phyloP scores from a whole-genome alignment of 2,113 vertebrate genomes.

The Raja brachyura region DNA sequence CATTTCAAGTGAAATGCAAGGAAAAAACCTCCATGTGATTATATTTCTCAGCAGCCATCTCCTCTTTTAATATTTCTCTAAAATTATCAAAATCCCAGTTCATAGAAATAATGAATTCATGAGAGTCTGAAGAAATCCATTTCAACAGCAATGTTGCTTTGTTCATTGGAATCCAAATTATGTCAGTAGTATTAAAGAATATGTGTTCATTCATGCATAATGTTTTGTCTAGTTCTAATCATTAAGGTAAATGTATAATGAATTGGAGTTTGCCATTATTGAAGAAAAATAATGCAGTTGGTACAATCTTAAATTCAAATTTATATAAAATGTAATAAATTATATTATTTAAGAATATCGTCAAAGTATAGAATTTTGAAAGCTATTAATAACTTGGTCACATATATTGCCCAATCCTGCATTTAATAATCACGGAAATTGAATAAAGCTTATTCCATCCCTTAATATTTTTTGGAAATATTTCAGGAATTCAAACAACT shows the following conservation, averaged over 20 bases:
- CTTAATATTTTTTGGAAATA: neutral
- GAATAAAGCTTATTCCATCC: neutral
- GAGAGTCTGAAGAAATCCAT: conserved; percentile 1
- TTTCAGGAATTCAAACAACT: neutral
- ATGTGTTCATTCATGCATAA: neutral
- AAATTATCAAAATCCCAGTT: neutral
- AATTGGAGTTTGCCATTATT: neutral
- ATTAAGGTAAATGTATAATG: conserved; percentile 4
- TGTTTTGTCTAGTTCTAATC: neutral
- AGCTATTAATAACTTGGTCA: neutral
- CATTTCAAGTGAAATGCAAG: neutral
- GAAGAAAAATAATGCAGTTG: neutral
- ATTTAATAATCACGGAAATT: neutral
- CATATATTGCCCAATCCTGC: neutral
- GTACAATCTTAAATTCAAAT: neutral
- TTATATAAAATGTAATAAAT: neutral
- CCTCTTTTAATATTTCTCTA: neutral
- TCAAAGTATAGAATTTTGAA: neutral
- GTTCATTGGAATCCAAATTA: conserved; percentile 18
- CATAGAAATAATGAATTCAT: conserved; percentile 7
- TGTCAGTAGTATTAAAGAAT: neutral
- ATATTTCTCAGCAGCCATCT: neutral
- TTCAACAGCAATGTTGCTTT: neutral
- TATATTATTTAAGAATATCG: neutral
- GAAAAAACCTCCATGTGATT: neutral